Base-by-base conservation (phyloP, 1,140 invertebrate species). In the Drosophila varians region DNA sequence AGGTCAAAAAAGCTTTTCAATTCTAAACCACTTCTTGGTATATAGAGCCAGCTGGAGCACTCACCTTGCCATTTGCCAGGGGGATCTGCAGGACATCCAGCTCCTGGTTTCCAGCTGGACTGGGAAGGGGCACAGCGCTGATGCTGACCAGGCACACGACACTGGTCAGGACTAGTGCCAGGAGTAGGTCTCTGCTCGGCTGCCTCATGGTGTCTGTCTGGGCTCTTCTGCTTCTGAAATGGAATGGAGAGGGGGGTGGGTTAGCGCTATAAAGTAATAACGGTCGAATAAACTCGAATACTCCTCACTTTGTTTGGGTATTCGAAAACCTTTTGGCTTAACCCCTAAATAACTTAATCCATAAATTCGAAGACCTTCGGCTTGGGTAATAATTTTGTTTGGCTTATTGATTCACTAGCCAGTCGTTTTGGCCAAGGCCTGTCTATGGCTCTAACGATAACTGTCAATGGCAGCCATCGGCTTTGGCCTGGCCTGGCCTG, bases 11-110 rank as follows among this genome's bases (percentile, higher is more conserved):
- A 9, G 11, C n/a, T 36, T 3, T 36, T 14, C 34, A 6, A n/a
- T n/a, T n/a, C n/a, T n/a, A n/a, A n/a, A n/a, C n/a, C n/a, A n/a
- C n/a, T n/a, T n/a, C n/a, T n/a, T n/a, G n/a, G n/a, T n/a, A n/a
- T n/a, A n/a, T n/a, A n/a, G n/a, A n/a, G n/a, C n/a, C n/a, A n/a
- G n/a, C n/a, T n/a, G n/a, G n/a, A 36, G 7, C 1, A 88, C 89
- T 90, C 74, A 91, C 90, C 90, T 91, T 91, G 51, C 86, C 87
- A 72, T 89, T 87, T 40, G 71, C 46, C 19, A 91, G 66, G 0
- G 90, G 87, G 40, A 91, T 90, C 54, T 91, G 89, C 36, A 91
- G 56, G 36, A 91, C 60, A 70, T 91, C 83, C 46, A 91, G 61
- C 77, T 91, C 86, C 73, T 80, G 74, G 51, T 89, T 90, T 18